phyloP scores from a whole-genome alignment of 2,888 invertebrate species.

The Graphium colonna region DNA sequence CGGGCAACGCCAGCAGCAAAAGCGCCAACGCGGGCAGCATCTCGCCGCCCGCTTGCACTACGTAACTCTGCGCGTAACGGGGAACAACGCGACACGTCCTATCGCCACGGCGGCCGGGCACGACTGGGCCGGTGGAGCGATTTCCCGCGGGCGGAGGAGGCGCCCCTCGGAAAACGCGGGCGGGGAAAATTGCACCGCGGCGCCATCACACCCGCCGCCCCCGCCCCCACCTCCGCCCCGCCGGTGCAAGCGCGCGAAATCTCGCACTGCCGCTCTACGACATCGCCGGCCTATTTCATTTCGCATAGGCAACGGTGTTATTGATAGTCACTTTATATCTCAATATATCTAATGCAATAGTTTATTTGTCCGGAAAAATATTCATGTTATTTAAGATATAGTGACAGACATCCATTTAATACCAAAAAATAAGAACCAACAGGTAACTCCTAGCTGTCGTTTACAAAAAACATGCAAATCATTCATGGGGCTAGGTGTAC shows the following conservation, averaged over 20 bases:
- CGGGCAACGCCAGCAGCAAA: slow-evolving; percentile 62
- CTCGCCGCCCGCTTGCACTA: slow-evolving; percentile 36
- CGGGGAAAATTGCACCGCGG: slow-evolving; percentile 68
- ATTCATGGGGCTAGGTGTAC: no score
- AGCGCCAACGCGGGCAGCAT: slow-evolving; percentile 63
- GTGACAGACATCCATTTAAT: no score
- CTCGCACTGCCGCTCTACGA: no score
- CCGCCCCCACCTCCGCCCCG: slow-evolving; percentile 40
- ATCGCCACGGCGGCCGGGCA: slow-evolving; percentile 69
- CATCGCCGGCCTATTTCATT: no score
- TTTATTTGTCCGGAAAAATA: no score
- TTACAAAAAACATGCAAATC: no score
- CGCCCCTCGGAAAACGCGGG: slow-evolving; percentile 72
- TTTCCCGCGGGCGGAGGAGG: slow-evolving; percentile 74
- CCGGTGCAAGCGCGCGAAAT: no score
- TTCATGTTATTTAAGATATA: slow-evolving; percentile 25
- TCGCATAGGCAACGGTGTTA: no score
- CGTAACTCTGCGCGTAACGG: slow-evolving; percentile 38
- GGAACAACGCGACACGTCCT: slow-evolving; percentile 62
- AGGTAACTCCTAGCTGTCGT: no score
- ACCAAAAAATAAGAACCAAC: no score
- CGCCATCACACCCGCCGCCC: slow-evolving; percentile 46
- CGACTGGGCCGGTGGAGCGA: slow-evolving; percentile 67
- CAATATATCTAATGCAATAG: no score
- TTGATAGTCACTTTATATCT: no score